A percentile compares a stretch with the other conserved stretches of the same genome.
phyloP scores from a whole-genome alignment of 2,888 invertebrate genomes.

The Morpho achilles region DNA sequence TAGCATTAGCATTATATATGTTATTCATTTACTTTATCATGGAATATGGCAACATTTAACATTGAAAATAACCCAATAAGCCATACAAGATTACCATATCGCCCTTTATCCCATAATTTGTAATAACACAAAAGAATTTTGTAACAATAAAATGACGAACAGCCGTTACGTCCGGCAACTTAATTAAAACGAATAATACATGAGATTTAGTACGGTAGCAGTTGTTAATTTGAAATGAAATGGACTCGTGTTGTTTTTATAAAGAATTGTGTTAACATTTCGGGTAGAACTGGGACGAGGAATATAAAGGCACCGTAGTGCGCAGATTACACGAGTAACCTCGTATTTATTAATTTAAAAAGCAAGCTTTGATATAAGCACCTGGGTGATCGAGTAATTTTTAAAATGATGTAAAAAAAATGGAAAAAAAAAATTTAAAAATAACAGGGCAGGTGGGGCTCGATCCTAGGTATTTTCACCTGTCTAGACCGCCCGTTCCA shows the following conservation, averaged over 20 bases:
- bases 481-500: too few relatives aligned
- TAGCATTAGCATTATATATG: too few relatives aligned
- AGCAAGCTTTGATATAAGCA: too few relatives aligned
- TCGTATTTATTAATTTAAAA: too few relatives aligned
- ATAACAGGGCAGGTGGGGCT: too few relatives aligned
- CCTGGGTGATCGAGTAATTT: too few relatives aligned
- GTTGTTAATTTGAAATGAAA: conserved; percentile 14
- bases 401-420: too few relatives aligned
- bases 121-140: conserved; percentile 3
- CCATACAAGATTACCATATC: neutral
- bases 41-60: too few relatives aligned
- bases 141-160: conserved; percentile 5
- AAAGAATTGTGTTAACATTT: conserved; percentile 1
- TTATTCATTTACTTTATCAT: too few relatives aligned
- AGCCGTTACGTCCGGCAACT: conserved; percentile 7
- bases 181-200: conserved; percentile 17
- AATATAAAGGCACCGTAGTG: neutral
- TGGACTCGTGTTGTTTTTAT: neutral
- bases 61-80: neutral
- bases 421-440: too few relatives aligned
- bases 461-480: too few relatives aligned
- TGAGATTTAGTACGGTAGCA: conserved; percentile 9
- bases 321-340: too few relatives aligned
- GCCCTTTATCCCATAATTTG: neutral
- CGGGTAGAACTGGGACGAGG: neutral